These are phyloP conservation scores for Drosophila tsacasi DNA, from an alignment of 1,140 invertebrate genomes.

Conservation along the genomic window DNA sequence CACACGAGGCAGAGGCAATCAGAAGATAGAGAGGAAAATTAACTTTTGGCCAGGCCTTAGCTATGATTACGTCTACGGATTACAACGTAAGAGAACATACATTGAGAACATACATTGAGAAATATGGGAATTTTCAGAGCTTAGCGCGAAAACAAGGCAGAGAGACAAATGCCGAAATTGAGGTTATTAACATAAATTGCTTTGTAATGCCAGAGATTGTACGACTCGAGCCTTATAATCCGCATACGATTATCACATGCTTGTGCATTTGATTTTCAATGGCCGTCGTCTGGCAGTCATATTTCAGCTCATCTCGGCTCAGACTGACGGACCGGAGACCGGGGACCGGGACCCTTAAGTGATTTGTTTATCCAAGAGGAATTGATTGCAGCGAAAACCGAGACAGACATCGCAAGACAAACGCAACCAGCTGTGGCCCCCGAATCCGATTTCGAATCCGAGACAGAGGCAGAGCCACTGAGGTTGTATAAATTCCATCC, in stretches of 20 bases:
- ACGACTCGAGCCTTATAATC: slow-evolving; percentile 29
- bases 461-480: slow-evolving; percentile 1
- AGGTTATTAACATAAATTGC: slow-evolving; percentile 48
- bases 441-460: slow-evolving; percentile 23
- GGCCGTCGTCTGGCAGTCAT: slow-evolving; percentile 31
- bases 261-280: slow-evolving; percentile 38
- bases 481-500: slow-evolving; percentile 42
- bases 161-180: slow-evolving; percentile 23
- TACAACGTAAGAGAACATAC: slow-evolving; percentile 15
- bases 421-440: slow-evolving; percentile 41
- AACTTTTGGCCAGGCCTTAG: slow-evolving; percentile 22
- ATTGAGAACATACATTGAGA: slow-evolving; percentile 2
- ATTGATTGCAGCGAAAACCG: slow-evolving; percentile 54
- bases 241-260: slow-evolving; percentile 46
- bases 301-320: slow-evolving; percentile 29
- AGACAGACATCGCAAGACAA: slow-evolving; percentile 32
- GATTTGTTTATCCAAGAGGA: slow-evolving; percentile 68
- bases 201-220: slow-evolving; percentile 42
- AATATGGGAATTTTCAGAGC: slow-evolving; percentile 5
- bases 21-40: slow-evolving; percentile 31
- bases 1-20: slow-evolving; percentile 25
- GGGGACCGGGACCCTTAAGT: slow-evolving; percentile 29
- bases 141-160: slow-evolving; percentile 12
- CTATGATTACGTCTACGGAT: slow-evolving; percentile 28
- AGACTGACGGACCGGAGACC: not conserved